Conservation (phyloP, 92 coral and sea anemone genomes). For the Phenganax subtilis region DNA sequence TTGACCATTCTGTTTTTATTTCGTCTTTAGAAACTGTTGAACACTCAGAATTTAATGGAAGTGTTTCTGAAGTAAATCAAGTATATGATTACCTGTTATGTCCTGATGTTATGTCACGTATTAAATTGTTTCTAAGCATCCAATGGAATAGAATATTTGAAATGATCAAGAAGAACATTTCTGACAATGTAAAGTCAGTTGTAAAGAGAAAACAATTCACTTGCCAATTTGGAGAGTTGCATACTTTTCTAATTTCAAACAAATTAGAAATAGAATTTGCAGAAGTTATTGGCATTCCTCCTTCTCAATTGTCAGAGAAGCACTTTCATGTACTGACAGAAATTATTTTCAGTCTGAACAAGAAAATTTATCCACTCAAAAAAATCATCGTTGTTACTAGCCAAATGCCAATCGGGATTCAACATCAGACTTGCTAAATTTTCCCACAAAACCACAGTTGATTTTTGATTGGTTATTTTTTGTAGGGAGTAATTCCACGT, state of each 20-base stretch:
- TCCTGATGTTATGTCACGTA: background rate
- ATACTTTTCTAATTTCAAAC: slow-evolving; percentile 17
- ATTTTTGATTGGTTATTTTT: slow-evolving; percentile 9
- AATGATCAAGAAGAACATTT: slow-evolving; percentile 31
- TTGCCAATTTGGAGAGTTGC: slow-evolving; percentile 42
- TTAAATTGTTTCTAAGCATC: slow-evolving; percentile 11
- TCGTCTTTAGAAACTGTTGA: slow-evolving; percentile 10
- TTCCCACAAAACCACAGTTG: background rate
- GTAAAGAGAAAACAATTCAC: slow-evolving; percentile 47
- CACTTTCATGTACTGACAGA: background rate
- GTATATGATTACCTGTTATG: background rate
- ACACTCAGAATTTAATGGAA: background rate
- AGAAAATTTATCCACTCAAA: slow-evolving; percentile 28
- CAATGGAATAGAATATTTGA: slow-evolving; percentile 41
- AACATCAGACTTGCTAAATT: slow-evolving; percentile 12
- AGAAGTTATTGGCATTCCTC: background rate
- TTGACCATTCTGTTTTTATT: slow-evolving; percentile 7
- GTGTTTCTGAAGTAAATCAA: slow-evolving; percentile 4
- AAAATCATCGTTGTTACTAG: slow-evolving; percentile 20
- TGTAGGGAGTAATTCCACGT: slow-evolving; percentile 17
- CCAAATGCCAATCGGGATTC: slow-evolving; percentile 35
- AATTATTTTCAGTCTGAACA: background rate
- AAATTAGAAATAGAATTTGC: slow-evolving; percentile 30
- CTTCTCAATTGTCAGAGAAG: background rate
- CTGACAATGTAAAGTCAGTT: slow-evolving; percentile 15